Base-by-base conservation (phyloP, 2,888 invertebrate genomes). In the Elgonia sp. region DNA sequence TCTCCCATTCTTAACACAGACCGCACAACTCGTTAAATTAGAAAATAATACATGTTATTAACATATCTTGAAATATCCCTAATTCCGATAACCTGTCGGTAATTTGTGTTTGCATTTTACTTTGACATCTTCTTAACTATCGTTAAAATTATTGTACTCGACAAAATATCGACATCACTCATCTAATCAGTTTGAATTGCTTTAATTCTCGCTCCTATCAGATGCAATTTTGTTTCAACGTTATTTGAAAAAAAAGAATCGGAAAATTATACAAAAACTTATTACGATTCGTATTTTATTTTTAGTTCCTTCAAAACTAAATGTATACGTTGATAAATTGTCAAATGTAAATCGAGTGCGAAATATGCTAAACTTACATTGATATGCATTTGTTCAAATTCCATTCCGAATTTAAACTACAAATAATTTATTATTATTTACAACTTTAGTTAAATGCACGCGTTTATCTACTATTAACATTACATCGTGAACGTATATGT, bases 351-450 rank as follows among this genome's bases (percentile, higher is more conserved):
- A 76, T 83, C 73, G 9, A 40, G 14, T 50, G 46, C 46, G 42
- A 76, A 76, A 62, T 76, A 76, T 76, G 70, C n/a, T 75, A 83
- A 83, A 72, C 60, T 65, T 67, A 46, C 16, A 65, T 65, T 42
- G 82, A 73, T 82, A 73, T 73, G 82, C 73, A 65, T 63, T 82
- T 73, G 82, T 82, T 63, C 65, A 65, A 63, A 73, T 73, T 62
- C 63, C 63, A 81, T 73, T 60, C 40, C 1, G 55, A 21, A 82
- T 53, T 62, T 18, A 46, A 53, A 81, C 63, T 81, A 72, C 72
- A 81, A 72, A 63, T 81, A 72, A 72, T 63, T 63, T 72, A 81
- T 63, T 63, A 40, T n/a, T 40, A 57, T 63, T 81, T 16, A n/a
- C 60, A 57, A 67, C 53, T 20, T 70, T 37, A 37, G 50, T 80